A percentile compares a stretch with the other conserved stretches of the same genome.
Conservation (phyloP, 2,888 invertebrate genomes). For the Frankliniella fusca region DNA sequence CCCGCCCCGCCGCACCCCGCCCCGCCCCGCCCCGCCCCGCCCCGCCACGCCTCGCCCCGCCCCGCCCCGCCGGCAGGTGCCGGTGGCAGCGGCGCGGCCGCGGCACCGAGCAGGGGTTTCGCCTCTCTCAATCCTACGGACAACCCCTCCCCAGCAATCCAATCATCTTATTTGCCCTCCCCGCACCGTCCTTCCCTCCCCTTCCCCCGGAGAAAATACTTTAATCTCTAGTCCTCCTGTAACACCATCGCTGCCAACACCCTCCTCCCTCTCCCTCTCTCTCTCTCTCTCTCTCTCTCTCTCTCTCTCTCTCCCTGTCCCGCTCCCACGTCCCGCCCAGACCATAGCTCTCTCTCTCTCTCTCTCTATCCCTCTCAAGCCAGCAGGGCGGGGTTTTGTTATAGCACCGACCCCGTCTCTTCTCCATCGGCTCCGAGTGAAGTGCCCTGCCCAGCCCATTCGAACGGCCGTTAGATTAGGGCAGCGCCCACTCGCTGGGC, state of each 20-base stretch:
- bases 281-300: background rate
- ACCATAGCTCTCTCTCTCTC: background rate
- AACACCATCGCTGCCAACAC: too few species aligned
- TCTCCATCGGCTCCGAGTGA: too few species aligned
- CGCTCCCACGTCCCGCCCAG: background rate
- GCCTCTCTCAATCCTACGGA: background rate
- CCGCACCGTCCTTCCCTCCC: background rate
- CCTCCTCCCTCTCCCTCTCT: background rate
- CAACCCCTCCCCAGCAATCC: background rate
- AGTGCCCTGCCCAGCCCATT: too few species aligned
- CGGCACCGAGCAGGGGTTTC: background rate
- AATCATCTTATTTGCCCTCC: background rate
- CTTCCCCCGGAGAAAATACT: too few species aligned
- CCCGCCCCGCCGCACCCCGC: too few species aligned
- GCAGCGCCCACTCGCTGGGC: too few species aligned
- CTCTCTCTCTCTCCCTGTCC: background rate
- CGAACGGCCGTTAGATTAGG: too few species aligned
- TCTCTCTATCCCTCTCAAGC: background rate
- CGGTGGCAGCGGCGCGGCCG: background rate
- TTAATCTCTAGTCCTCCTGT: too few species aligned
- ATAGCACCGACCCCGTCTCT: background rate
- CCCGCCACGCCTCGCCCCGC: background rate
- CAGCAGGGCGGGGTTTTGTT: background rate
- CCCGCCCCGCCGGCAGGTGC: background rate
- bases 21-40: too few species aligned